These are phyloP conservation scores for Triplophysa rosa DNA, from an alignment of 2,113 vertebrate species.

Conservation along the genomic window DNA sequence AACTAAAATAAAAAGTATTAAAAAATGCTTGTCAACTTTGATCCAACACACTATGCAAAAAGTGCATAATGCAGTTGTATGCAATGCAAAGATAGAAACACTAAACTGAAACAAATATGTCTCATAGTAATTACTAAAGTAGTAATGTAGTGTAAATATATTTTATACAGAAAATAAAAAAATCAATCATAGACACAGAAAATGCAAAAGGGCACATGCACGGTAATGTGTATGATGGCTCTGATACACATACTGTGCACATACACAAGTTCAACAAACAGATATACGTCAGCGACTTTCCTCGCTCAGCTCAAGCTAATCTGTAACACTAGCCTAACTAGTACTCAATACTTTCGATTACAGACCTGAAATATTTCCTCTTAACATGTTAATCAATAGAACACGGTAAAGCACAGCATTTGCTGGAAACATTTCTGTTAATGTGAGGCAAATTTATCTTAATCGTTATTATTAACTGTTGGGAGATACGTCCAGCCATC, in stretches of 20 bases:
- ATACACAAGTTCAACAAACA: slow-evolving; percentile 3
- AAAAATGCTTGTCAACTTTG: too few species aligned
- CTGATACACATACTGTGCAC: slow-evolving; percentile 38
- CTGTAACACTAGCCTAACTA: slow-evolving; percentile 34
- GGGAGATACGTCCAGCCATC: slow-evolving; percentile 14
- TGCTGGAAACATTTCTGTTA: slow-evolving; percentile 48
- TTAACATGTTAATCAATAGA: slow-evolving; percentile 39
- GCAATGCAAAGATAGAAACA: too few species aligned
- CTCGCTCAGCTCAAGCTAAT: slow-evolving; percentile 29
- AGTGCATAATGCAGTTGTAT: too few species aligned
- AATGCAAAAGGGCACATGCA: slow-evolving; percentile 25
- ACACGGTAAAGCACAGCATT: slow-evolving; percentile 31
- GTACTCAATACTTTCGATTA: slow-evolving; percentile 32
- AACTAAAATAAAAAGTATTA: too few species aligned
- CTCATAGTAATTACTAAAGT: too few species aligned
- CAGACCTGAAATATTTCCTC: slow-evolving; percentile 32
- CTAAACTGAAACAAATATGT: too few species aligned
- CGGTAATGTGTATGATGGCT: not conserved
- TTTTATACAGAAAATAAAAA: slow-evolving; percentile 60
- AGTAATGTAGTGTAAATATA: too few species aligned
- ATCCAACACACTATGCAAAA: too few species aligned
- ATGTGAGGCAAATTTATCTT: slow-evolving; percentile 37
- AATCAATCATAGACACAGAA: slow-evolving; percentile 59
- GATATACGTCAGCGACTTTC: not conserved
- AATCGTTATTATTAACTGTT: slow-evolving; percentile 44